Percentiles rank a stretch among this genome's conserved stretches.
Conservation (phyloP, 2,888 invertebrate genomes). For the Epiblema foenella region DNA sequence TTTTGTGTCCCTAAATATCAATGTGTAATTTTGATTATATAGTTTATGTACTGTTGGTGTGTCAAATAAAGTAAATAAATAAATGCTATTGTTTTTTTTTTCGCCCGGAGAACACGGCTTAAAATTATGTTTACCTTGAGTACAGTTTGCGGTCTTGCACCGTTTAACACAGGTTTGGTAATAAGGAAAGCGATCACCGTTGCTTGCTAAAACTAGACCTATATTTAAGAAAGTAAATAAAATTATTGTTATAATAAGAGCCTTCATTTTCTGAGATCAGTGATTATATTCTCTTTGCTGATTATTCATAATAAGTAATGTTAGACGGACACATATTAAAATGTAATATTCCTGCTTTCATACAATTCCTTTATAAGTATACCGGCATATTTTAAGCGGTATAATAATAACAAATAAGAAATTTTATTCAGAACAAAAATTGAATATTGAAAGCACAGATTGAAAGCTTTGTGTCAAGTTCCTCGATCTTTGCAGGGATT, state of each 20-base stretch:
- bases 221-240: conserved; percentile 42
- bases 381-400: no score
- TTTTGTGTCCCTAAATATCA: no score
- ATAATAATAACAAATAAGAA: neutral
- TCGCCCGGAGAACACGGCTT: no score
- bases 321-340: neutral
- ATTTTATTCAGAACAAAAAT: no score
- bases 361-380: neutral
- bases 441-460: no score
- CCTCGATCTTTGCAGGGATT: no score
- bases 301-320: neutral
- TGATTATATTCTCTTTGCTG: no score
- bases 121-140: conserved; percentile 70
- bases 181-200: conserved; percentile 84
- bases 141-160: conserved; percentile 79
- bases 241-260: conserved; percentile 16
- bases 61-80: no score
- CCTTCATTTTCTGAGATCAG: conserved; percentile 16
- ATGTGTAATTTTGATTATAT: no score
- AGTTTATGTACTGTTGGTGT: no score
- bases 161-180: conserved; percentile 82
- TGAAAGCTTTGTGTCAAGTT: no score
- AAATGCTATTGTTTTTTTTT: no score
- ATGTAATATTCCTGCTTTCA: neutral
- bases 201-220: conserved; percentile 55